Evolutionary conservation across 2,113 vertebrate species (phyloP).

Genomic region (Helogale parvula): DNA sequence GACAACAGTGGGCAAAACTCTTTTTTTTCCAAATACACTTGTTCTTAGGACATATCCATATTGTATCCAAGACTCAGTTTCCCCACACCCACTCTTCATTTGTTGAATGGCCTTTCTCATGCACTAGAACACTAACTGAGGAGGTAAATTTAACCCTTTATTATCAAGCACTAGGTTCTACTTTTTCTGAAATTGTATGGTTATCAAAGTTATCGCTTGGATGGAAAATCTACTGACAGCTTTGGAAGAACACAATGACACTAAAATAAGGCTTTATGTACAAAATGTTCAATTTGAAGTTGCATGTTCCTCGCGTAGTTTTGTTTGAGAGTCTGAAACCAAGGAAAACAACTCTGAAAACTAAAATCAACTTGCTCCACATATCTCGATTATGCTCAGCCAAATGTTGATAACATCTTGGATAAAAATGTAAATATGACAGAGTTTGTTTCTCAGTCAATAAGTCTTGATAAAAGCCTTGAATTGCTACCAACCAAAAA

Average conservation of each 20-base stretch:
- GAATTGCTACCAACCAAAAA: conserved; percentile 68
- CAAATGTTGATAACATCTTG: conserved; percentile 80
- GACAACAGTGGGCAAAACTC: conserved; percentile 35
- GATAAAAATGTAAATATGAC: conserved; percentile 82
- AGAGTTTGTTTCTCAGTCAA: conserved; percentile 77
- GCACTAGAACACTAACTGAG: neutral
- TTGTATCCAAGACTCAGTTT: conserved; percentile 48
- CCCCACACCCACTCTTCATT: neutral
- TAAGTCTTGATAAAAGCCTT: conserved; percentile 72
- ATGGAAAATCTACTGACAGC: conserved; percentile 37
- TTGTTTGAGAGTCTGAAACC: conserved; percentile 77
- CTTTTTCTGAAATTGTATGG: neutral
- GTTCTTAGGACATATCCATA: neutral
- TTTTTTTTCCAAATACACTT: conserved; percentile 16
- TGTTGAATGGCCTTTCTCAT: neutral
- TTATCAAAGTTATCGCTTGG: neutral
- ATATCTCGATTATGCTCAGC: conserved; percentile 71
- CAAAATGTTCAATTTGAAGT: conserved; percentile 64
- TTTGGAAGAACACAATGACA: conserved; percentile 51
- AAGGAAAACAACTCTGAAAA: conserved; percentile 79
- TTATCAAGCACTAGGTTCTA: neutral
- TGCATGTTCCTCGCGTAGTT: conserved; percentile 56
- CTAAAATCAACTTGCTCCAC: conserved; percentile 70
- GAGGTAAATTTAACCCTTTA: neutral
- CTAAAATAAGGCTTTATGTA: conserved; percentile 49